phyloP scores from a whole-genome alignment of 1,140 invertebrate genomes.

The Zophobas atratus region DNA sequence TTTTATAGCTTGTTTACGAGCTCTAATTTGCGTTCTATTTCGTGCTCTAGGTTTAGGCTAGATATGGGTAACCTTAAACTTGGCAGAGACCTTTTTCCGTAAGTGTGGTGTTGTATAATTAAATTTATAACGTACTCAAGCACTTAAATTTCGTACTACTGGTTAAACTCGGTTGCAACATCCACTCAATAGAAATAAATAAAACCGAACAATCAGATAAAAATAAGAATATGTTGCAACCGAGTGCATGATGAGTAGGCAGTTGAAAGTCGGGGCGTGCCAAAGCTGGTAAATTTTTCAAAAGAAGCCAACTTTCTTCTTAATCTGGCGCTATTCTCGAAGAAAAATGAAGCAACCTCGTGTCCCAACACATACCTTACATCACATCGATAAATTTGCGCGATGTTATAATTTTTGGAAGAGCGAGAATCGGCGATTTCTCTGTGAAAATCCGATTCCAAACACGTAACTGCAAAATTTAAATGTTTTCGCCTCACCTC shows the following conservation, averaged over 20 bases:
- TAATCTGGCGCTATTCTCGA: background rate
- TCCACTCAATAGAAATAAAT: too few relatives aligned
- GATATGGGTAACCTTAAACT: slow-evolving; percentile 10
- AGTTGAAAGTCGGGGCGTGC: background rate
- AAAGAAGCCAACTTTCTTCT: background rate
- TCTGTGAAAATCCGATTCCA: background rate
- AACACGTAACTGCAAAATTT: slow-evolving; percentile 8
- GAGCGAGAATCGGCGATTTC: background rate
- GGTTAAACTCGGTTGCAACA: too few relatives aligned
- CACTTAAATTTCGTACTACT: slow-evolving; percentile 2
- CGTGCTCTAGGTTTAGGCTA: background rate
- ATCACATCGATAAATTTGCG: background rate
- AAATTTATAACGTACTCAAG: background rate
- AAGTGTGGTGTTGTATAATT: too few relatives aligned
- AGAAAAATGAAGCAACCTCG: background rate
- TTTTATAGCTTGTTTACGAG: background rate
- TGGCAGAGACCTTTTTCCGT: background rate
- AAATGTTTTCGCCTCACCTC: slow-evolving; percentile 12
- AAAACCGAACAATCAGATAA: too few relatives aligned
- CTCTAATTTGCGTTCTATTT: background rate
- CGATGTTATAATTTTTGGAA: background rate
- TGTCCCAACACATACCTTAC: too few relatives aligned
- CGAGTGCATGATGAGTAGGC: too few relatives aligned
- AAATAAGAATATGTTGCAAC: too few relatives aligned
- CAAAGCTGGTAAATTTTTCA: background rate